Conservation (phyloP, 2,888 invertebrate species). For the Deilephila porcellus region DNA sequence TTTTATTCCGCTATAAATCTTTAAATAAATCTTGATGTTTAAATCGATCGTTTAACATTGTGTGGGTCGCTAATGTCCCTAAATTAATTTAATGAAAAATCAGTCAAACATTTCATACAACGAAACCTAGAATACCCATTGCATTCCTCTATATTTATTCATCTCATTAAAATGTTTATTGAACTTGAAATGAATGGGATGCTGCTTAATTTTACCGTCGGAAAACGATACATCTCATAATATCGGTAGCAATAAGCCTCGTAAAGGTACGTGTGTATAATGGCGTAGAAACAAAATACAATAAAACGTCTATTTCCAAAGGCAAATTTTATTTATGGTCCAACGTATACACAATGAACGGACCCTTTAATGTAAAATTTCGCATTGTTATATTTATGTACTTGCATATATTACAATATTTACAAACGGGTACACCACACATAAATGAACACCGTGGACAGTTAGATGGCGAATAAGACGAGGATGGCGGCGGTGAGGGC, state of each 20-base stretch:
- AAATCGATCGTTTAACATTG: conserved; percentile 9
- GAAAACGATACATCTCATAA: background rate
- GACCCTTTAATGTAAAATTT: conserved; percentile 83
- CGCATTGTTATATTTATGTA: conserved; percentile 70
- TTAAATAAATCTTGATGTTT: background rate
- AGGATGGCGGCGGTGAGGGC: conserved; percentile 63
- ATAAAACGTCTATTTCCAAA: conserved; percentile 59
- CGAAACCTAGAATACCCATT: background rate
- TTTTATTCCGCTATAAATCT: conserved; percentile 69
- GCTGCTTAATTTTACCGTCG: background rate
- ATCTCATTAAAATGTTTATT: background rate
- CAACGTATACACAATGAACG: conserved; percentile 83
- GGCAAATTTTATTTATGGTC: conserved; percentile 84
- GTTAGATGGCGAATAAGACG: conserved; percentile 73
- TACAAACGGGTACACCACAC: conserved; percentile 72
- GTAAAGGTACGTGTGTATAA: background rate
- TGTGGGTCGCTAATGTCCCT: background rate
- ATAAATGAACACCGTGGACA: conserved; percentile 76
- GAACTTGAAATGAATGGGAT: background rate
- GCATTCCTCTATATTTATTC: background rate
- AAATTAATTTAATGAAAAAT: background rate
- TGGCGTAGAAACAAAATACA: conserved; percentile 15
- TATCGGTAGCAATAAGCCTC: conserved; percentile 5
- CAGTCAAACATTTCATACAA: background rate
- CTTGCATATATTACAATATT: conserved; percentile 80